phyloP scores from a whole-genome alignment of 1,140 invertebrate species.

The Chlorops oryzae region DNA sequence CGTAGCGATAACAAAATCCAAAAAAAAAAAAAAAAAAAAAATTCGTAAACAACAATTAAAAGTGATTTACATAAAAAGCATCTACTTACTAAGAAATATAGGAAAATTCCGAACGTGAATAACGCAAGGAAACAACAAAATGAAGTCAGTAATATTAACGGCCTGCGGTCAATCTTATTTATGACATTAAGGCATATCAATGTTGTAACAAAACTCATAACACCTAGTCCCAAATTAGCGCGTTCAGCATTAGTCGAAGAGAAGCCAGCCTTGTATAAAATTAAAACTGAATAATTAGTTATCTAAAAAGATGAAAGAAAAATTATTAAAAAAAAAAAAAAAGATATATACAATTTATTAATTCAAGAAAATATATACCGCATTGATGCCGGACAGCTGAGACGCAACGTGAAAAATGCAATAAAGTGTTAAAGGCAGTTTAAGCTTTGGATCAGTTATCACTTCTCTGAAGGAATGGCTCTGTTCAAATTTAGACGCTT shows the following conservation, averaged over 20 bases:
- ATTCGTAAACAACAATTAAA: too few relatives aligned
- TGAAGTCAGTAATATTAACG: constrained; percentile 54
- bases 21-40: too few relatives aligned
- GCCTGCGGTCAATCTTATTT: constrained; percentile 52
- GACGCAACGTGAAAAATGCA: constrained; percentile 71
- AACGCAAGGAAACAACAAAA: constrained; percentile 51
- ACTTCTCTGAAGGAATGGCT: constrained; percentile 52
- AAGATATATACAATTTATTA: too few relatives aligned
- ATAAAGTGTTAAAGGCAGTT: constrained; percentile 63
- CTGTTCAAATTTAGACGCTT: constrained; percentile 31
- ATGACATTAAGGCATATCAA: constrained; percentile 55
- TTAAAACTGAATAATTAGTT: constrained; percentile 67
- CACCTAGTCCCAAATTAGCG: constrained; percentile 62
- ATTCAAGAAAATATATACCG: too few relatives aligned
- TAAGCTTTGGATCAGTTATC: constrained; percentile 21
- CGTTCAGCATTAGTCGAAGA: constrained; percentile 52
- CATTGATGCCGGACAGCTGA: constrained; percentile 81
- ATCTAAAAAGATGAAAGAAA: constrained; percentile 51
- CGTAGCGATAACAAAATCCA: too few relatives aligned
- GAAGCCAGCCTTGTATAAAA: constrained; percentile 60
- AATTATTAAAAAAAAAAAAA: not conserved
- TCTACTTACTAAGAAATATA: constrained; percentile 54
- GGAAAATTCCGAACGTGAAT: constrained; percentile 52
- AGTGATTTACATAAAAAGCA: too few relatives aligned
- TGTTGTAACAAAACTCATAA: constrained; percentile 61